phyloP scores from a whole-genome alignment of 2,797 vertebrate species.

The Botia kubotai region DNA sequence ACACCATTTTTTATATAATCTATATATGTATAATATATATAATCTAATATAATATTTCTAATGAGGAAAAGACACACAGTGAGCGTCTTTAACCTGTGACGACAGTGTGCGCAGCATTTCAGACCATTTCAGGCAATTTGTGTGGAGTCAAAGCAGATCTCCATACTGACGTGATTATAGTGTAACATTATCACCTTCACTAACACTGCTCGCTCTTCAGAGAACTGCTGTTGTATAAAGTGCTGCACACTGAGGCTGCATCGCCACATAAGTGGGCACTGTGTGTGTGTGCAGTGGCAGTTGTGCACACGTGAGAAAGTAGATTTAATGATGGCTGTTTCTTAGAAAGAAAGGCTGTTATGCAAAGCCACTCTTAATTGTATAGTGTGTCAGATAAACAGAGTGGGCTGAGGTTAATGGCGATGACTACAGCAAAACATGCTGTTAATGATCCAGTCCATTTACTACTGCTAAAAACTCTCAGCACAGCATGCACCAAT shows the following conservation, averaged over 20 bases:
- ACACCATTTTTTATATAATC: no score
- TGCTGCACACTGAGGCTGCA: constrained; percentile 32
- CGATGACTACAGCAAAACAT: constrained; percentile 43
- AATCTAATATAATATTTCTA: no score
- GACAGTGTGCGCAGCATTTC: background rate
- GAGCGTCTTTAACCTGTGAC: background rate
- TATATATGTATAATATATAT: no score
- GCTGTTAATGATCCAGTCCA: constrained; percentile 37
- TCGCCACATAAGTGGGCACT: constrained; percentile 6
- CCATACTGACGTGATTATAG: constrained; percentile 20
- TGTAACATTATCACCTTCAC: constrained; percentile 27
- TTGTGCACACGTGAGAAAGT: constrained; percentile 6
- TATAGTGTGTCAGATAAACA: constrained; percentile 48
- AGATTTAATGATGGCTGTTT: constrained; percentile 46
- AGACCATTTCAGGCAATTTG: constrained; percentile 25
- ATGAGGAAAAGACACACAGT: background rate
- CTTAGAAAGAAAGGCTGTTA: constrained; percentile 39
- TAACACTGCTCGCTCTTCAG: constrained; percentile 17
- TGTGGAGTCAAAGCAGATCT: constrained; percentile 10
- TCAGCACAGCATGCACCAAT: constrained; percentile 25
- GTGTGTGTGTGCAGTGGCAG: constrained; percentile 23
- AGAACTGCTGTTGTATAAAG: constrained; percentile 39
- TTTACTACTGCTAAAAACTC: constrained; percentile 29
- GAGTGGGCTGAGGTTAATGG: constrained; percentile 48
- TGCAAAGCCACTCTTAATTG: constrained; percentile 43